Conservation (phyloP, 2,888 invertebrate species). For the Lycocerus yunnanus region DNA sequence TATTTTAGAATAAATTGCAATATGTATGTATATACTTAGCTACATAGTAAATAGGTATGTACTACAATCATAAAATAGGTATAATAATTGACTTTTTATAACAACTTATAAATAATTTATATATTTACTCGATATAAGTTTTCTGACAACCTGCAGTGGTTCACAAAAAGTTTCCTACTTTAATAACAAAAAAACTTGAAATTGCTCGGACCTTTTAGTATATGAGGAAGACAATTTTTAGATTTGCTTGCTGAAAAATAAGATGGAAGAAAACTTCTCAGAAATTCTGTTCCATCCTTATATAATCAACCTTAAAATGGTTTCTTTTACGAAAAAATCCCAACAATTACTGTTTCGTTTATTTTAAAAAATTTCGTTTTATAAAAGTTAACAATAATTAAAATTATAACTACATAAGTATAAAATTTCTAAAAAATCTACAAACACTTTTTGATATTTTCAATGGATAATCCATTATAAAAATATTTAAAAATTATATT, state of each 20-base stretch:
- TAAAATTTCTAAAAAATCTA: neutral
- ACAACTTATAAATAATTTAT: slow-evolving; percentile 8
- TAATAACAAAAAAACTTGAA: neutral
- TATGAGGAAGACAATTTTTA: neutral
- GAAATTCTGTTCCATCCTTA: neutral
- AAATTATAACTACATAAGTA: neutral
- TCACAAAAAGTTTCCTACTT: neutral
- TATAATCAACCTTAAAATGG: neutral
- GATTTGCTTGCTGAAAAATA: neutral
- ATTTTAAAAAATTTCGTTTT: neutral
- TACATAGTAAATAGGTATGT: neutral
- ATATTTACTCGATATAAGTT: neutral
- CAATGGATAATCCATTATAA: neutral
- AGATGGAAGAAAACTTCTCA: neutral
- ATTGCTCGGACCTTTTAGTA: neutral
- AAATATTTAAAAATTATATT: neutral
- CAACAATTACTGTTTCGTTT: neutral
- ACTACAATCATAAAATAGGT: neutral
- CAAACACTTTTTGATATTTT: neutral
- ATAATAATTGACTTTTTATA: slow-evolving; percentile 18
- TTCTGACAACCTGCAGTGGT: neutral
- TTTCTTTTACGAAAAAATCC: neutral
- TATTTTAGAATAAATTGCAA: neutral
- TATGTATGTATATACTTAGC: neutral
- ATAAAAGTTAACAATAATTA: neutral